Evolutionary conservation across 2,888 invertebrate genomes (phyloP), one percentile per base, ranked within the genome.

Genomic region (Marasmarcha lunaedactyla): DNA sequence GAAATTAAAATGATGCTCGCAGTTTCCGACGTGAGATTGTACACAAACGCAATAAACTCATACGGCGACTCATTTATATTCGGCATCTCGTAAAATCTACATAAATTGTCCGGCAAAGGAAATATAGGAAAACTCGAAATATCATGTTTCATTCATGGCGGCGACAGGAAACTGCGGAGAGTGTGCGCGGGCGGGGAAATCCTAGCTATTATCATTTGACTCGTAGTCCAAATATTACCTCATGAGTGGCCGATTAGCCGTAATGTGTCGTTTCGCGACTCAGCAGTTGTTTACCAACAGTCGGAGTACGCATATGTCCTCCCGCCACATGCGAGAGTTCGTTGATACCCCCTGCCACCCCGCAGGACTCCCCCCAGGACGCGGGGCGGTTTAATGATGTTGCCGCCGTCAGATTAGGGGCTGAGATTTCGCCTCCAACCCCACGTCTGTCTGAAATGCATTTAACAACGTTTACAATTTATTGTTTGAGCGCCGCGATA

Each of bases 281-380:
- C 20, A 20, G 20, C 20, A 20, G 20, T 77, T 81, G 81, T 81
- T 81, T 81, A 81, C 81, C 62, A 81, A 81, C 81, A 81, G 65
- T 67, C 59, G 57, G 52, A 55, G 64, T 66, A 64, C 53, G 57
- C 63, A 55, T 59, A 49, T 68, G 68, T 63, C 59, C 62, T 55
- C 62, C 69, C 74, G 69, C 69, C 74, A 71, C 69, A 68, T 73
- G 70, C 71, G 72, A 70, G 78, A 74, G 79, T 77, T 77, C 79
- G 81, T 81, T 78, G 76, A 79, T 78, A 45, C 44, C 44, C 40
- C 2, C n/a, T 38, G 38, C 46, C 47, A 44, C 41, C 61, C 63
- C 54, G 49, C 59, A 59, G 68, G 69, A 66, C 59, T 55, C 20
- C 59, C 56, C 66, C 66, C 63, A 50, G 51, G 59, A 58, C 61